Evolutionary conservation across 2,113 vertebrate genomes (phyloP).

Genomic region (Seriola dumerili): DNA sequence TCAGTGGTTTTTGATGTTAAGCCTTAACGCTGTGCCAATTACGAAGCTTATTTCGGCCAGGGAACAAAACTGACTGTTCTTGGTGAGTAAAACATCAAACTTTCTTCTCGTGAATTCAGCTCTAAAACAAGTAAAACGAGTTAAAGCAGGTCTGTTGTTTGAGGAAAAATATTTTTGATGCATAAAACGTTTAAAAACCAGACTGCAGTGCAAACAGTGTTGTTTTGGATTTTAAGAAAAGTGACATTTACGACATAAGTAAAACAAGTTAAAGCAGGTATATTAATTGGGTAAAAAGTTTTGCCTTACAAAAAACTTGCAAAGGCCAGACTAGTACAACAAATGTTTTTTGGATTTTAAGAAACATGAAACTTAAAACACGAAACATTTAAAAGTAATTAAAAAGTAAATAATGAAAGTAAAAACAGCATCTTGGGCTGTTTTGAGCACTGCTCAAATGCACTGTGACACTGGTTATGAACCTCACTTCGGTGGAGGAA

Average conservation of each 20-base stretch:
- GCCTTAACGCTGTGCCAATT: constrained; percentile 46
- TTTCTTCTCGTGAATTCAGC: not conserved
- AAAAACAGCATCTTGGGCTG: not conserved
- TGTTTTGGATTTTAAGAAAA: not conserved
- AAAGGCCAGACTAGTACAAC: no score
- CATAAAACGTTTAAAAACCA: not conserved
- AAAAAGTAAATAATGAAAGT: not conserved
- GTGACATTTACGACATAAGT: not conserved
- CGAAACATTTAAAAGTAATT: not conserved
- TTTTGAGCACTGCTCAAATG: not conserved
- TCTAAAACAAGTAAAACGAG: not conserved
- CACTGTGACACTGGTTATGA: not conserved
- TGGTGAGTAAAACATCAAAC: constrained; percentile 69
- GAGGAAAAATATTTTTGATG: not conserved
- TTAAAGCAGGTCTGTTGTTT: not conserved
- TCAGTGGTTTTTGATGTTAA: constrained; percentile 40
- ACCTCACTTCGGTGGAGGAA: constrained; percentile 49
- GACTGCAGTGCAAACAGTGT: not conserved
- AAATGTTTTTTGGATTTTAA: no score
- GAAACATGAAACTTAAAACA: no score
- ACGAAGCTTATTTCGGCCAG: constrained; percentile 58
- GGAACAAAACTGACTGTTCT: constrained; percentile 75
- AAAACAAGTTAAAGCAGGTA: no score
- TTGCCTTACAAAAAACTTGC: no score
- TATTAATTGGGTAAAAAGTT: no score